Evolutionary conservation across 2,888 invertebrate genomes (phyloP).

Genomic region (Parnassius mnemosyne): DNA sequence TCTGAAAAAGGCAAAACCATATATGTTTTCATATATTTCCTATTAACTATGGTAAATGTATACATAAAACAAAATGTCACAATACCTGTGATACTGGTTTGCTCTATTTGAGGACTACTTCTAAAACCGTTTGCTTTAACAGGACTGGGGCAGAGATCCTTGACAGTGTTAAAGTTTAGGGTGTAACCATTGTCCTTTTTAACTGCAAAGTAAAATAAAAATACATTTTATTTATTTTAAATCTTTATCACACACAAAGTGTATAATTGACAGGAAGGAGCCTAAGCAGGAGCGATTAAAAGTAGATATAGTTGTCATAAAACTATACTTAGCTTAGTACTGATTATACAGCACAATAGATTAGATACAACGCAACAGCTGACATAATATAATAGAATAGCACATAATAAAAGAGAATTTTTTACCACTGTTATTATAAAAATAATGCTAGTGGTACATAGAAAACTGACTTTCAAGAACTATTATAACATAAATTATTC

Average conservation of each 20-base stretch:
- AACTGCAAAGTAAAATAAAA: slow-evolving; percentile 49
- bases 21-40: not conserved
- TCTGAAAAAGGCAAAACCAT: slow-evolving; percentile 46
- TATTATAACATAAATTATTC: too few relatives aligned
- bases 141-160: slow-evolving; percentile 75
- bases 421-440: too few relatives aligned
- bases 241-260: too few relatives aligned
- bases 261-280: too few relatives aligned
- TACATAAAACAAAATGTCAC: not conserved
- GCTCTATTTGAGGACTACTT: slow-evolving; percentile 73
- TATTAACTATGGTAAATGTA: not conserved
- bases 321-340: not conserved
- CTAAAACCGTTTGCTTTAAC: slow-evolving; percentile 73
- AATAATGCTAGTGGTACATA: too few relatives aligned
- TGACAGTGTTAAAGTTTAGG: slow-evolving; percentile 73
- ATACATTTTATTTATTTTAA: too few relatives aligned
- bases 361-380: not conserved
- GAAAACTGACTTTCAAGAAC: too few relatives aligned
- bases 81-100: slow-evolving; percentile 72
- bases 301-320: too few relatives aligned
- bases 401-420: too few relatives aligned
- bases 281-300: too few relatives aligned
- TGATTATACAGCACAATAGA: not conserved
- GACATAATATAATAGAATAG: too few relatives aligned
- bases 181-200: slow-evolving; percentile 78